phyloP scores from a whole-genome alignment of 2,888 invertebrate genomes.

The Phaonia tiefii region DNA sequence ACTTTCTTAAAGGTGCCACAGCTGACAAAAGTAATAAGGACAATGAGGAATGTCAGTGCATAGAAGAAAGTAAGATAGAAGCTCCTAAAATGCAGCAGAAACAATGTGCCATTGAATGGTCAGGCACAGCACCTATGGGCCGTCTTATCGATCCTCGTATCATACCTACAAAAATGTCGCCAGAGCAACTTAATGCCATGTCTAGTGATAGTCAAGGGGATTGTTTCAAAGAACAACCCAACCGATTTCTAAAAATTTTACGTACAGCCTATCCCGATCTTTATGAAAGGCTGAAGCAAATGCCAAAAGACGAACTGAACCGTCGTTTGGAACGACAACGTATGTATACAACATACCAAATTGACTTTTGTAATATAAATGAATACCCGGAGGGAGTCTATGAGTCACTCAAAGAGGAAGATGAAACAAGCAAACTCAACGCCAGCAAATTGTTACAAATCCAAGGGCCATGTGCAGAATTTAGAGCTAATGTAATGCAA shows the following conservation, averaged over 20 bases:
- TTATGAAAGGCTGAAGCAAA: constrained; percentile 82
- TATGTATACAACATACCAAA: constrained; percentile 83
- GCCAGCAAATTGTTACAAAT: constrained; percentile 69
- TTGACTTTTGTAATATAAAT: constrained; percentile 81
- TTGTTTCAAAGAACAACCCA: constrained; percentile 76
- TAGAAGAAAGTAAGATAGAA: constrained; percentile 70
- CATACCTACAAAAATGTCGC: constrained; percentile 73
- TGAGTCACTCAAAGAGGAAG: constrained; percentile 72
- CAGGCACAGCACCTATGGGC: constrained; percentile 78
- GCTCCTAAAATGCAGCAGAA: constrained; percentile 70
- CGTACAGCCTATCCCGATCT: constrained; percentile 82
- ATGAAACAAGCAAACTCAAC: constrained; percentile 71
- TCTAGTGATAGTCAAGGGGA: constrained; percentile 67
- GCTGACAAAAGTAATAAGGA: constrained; percentile 38
- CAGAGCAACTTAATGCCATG: constrained; percentile 72
- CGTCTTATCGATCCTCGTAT: constrained; percentile 75
- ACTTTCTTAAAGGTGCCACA: constrained; percentile 69
- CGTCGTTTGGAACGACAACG: constrained; percentile 82
- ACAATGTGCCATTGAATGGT: constrained; percentile 76
- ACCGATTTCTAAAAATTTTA: constrained; percentile 77
- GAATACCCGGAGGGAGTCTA: constrained; percentile 78
- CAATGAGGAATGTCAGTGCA: constrained; percentile 72
- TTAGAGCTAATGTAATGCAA: constrained; percentile 74
- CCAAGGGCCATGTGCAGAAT: constrained; percentile 73
- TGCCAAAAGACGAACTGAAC: constrained; percentile 81